These are phyloP conservation scores for Dicerorhinus sumatrensis DNA, from an alignment of 2,113 vertebrate species.

Conservation along the genomic window DNA sequence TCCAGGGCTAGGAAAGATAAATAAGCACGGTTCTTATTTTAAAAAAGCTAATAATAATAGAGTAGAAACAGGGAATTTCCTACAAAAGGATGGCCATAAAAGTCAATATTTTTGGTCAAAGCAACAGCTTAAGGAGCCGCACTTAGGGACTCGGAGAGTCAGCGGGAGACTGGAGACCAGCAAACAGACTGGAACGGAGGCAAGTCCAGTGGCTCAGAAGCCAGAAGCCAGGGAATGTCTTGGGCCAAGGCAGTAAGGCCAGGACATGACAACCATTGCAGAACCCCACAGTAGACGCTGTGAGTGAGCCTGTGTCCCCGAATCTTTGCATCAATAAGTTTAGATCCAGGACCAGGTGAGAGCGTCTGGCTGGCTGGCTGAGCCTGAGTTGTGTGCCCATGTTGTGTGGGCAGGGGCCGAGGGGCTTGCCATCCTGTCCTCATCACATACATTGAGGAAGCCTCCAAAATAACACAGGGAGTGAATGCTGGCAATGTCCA, in stretches of 20 bases:
- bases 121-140: not conserved
- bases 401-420: not conserved
- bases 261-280: not conserved
- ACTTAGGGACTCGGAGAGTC: not conserved
- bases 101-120: slow-evolving; percentile 6
- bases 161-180: not conserved
- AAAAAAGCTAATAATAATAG: not conserved
- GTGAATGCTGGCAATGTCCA: not conserved
- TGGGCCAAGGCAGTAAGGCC: not conserved
- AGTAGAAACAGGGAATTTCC: not conserved
- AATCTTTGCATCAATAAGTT: not conserved
- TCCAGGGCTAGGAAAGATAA: not conserved
- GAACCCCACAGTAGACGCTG: not conserved
- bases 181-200: not conserved
- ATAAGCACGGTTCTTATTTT: slow-evolving; percentile 29
- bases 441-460: not conserved
- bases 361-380: not conserved
- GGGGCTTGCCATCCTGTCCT: no score
- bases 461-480: not conserved
- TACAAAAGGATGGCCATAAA: not conserved
- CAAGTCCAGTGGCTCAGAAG: not conserved
- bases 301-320: not conserved
- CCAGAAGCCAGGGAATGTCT: not conserved
- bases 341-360: not conserved
- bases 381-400: not conserved